Evolutionary conservation across 2,113 vertebrate species (phyloP).

Genomic region (Helogale parvula): DNA sequence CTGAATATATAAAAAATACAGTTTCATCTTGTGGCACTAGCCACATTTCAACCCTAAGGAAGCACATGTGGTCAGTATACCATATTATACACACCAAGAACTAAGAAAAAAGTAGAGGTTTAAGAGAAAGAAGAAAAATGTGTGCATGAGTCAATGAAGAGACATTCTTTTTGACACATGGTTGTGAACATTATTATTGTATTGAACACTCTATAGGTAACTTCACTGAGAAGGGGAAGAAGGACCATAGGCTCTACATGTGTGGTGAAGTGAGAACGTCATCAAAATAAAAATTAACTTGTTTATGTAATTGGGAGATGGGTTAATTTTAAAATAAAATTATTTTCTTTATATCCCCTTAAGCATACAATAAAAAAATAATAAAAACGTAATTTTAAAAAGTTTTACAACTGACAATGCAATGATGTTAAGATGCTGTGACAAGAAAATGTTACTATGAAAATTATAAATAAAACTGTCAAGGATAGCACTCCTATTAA

Average conservation of each 20-base stretch:
- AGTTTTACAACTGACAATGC: not conserved
- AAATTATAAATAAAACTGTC: not conserved
- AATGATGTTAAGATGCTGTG: slow-evolving; percentile 4
- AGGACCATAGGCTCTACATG: not conserved
- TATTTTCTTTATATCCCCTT: not conserved
- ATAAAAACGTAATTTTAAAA: not conserved
- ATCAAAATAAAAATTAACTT: not conserved
- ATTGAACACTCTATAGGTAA: not conserved
- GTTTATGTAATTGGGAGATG: not conserved
- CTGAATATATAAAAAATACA: not conserved
- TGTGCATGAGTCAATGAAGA: not conserved
- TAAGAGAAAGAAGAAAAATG: not conserved
- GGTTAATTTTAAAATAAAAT: slow-evolving; percentile 39
- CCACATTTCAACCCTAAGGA: not conserved
- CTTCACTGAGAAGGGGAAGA: not conserved
- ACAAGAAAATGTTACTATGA: not conserved
- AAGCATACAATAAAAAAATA: not conserved
- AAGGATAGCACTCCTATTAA: not conserved
- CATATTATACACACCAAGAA: accelerated
- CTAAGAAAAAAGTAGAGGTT: not conserved
- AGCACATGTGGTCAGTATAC: not conserved
- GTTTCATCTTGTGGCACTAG: not conserved
- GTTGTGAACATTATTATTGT: not conserved
- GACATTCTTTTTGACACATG: not conserved
- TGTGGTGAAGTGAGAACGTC: not conserved